phyloP scores from a whole-genome alignment of 1,140 invertebrate genomes.

The Tenebrio molitor region DNA sequence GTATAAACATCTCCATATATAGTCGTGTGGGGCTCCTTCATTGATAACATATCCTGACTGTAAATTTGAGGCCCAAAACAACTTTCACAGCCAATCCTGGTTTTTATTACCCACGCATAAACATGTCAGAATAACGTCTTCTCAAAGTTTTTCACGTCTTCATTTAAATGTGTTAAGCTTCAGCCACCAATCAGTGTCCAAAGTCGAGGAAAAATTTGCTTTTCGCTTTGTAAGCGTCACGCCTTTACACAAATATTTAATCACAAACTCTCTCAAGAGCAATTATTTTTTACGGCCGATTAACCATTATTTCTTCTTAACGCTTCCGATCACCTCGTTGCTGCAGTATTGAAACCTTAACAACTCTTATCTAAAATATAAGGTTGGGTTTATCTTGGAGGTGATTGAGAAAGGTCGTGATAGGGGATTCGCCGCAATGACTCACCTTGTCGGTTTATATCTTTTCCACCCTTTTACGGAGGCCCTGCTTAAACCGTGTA shows the following conservation, averaged over 20 bases:
- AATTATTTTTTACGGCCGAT: conserved; percentile 37
- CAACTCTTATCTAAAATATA: conserved; percentile 40
- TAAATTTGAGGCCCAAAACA: conserved; percentile 30
- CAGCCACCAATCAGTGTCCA: background rate
- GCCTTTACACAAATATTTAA: conserved; percentile 14
- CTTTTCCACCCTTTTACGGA: conserved; percentile 1
- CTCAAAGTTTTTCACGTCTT: background rate
- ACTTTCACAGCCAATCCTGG: conserved; percentile 30
- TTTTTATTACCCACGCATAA: background rate
- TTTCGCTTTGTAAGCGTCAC: background rate
- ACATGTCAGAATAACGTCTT: conserved; percentile 21
- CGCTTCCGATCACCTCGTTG: conserved; percentile 31
- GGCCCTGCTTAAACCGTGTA: background rate
- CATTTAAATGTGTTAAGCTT: background rate
- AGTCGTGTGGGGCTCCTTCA: conserved; percentile 1
- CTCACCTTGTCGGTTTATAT: conserved; percentile 40
- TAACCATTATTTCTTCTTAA: conserved; percentile 32
- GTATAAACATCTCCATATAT: conserved; percentile 39
- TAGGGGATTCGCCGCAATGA: conserved; percentile 35
- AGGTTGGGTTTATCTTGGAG: conserved; percentile 32
- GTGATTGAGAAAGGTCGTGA: conserved; percentile 38
- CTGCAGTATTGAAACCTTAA: conserved; percentile 38
- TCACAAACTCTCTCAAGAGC: conserved; percentile 22
- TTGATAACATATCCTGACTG: conserved; percentile 41
- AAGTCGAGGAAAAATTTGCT: background rate